A percentile compares a stretch with the other conserved stretches of the same genome.
phyloP scores from a whole-genome alignment of 2,797 vertebrate species.

The Steatocranus sp. region DNA sequence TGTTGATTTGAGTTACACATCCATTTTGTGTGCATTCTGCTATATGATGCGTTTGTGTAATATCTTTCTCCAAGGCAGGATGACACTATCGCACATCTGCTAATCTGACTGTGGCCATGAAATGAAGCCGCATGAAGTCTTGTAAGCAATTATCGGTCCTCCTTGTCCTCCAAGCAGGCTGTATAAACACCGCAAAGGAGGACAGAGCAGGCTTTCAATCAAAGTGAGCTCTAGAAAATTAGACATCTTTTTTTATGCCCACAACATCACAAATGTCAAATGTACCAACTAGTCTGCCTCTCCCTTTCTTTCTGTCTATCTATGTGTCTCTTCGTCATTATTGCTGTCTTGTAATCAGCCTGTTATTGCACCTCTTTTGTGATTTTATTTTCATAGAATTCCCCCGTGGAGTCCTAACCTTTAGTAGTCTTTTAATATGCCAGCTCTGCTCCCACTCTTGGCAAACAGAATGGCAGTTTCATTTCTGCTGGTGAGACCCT shows the following conservation, averaged over 20 bases:
- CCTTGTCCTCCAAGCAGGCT: slow-evolving; percentile 7
- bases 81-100: slow-evolving; percentile 54
- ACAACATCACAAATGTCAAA: slow-evolving; percentile 30
- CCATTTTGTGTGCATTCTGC: slow-evolving; percentile 29
- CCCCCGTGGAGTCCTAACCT: slow-evolving; percentile 66
- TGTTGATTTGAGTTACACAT: slow-evolving; percentile 13
- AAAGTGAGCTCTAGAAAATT: slow-evolving; percentile 6
- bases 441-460: slow-evolving; percentile 47
- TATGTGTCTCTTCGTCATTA: slow-evolving; percentile 11
- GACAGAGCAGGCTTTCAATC: slow-evolving; percentile 30
- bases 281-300: background rate
- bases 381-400: slow-evolving; percentile 52
- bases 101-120: slow-evolving; percentile 49
- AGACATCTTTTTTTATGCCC: background rate
- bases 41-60: slow-evolving; percentile 38
- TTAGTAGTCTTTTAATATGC: slow-evolving; percentile 70
- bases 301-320: background rate
- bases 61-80: slow-evolving; percentile 36
- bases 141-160: slow-evolving; percentile 37
- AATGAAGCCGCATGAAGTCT: slow-evolving; percentile 39
- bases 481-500: slow-evolving; percentile 49
- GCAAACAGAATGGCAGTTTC: slow-evolving; percentile 54
- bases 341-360: slow-evolving; percentile 45
- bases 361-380: slow-evolving; percentile 54
- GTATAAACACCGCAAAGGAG: background rate